Evolutionary conservation across 1,140 invertebrate species (phyloP).

Genomic region (Archivesica marissinica): DNA sequence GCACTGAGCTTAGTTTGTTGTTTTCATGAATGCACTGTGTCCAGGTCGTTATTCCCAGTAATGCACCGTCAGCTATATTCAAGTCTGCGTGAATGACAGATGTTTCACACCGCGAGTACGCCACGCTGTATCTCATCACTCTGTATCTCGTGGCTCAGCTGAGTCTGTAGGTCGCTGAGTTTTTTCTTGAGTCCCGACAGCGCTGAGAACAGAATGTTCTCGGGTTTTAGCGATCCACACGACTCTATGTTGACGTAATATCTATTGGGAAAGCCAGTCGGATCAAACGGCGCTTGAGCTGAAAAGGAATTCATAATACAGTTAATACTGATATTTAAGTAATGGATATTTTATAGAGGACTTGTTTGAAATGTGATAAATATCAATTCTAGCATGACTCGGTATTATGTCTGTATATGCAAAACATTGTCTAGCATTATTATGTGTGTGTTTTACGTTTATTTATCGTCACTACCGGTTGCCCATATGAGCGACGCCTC

Average conservation of each 20-base stretch:
- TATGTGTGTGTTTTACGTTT: too few relatives aligned
- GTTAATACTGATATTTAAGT: too few relatives aligned
- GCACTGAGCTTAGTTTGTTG: not conserved
- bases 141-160: slow-evolving; percentile 83
- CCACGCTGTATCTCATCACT: slow-evolving; percentile 81
- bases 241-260: slow-evolving; percentile 99
- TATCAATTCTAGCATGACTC: too few relatives aligned
- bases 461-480: too few relatives aligned
- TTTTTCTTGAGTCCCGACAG: slow-evolving; percentile 97
- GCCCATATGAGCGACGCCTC: too few relatives aligned
- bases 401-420: too few relatives aligned
- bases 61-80: too few relatives aligned
- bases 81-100: too few relatives aligned
- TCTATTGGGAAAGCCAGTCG: slow-evolving; percentile 97
- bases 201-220: slow-evolving; percentile 98
- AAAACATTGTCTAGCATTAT: too few relatives aligned
- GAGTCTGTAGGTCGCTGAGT: slow-evolving; percentile 96
- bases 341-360: too few relatives aligned
- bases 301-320: slow-evolving; percentile 80
- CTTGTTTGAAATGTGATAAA: too few relatives aligned
- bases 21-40: not conserved
- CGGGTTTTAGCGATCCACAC: slow-evolving; percentile 95
- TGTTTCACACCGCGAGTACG: slow-evolving; percentile 63
- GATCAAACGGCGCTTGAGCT: slow-evolving; percentile 96
- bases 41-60: not conserved